Evolutionary conservation across 2,797 vertebrate species (phyloP).

Genomic region (Esox lucius): DNA sequence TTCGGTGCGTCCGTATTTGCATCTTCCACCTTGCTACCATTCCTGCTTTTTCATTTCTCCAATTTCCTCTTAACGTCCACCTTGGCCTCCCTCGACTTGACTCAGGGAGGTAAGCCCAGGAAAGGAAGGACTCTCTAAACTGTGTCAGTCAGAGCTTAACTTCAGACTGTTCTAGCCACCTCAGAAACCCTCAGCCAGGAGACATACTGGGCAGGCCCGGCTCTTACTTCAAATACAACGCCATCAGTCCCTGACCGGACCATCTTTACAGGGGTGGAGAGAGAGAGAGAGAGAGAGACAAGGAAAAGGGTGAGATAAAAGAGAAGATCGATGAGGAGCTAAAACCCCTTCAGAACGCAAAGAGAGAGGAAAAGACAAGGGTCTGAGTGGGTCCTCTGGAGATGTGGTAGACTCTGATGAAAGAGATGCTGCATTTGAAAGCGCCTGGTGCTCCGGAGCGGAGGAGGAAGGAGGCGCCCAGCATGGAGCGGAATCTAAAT

Average conservation of each 20-base stretch:
- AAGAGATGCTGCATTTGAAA: conserved; percentile 57
- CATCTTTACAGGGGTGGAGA: conserved; percentile 41
- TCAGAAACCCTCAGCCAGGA: conserved; percentile 43
- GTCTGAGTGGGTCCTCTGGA: conserved; percentile 50
- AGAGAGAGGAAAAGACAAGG: conserved; percentile 33
- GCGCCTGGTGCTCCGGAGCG: conserved; percentile 40
- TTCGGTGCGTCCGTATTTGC: not conserved
- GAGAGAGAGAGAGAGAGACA: conserved; percentile 39
- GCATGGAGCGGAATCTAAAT: conserved; percentile 61
- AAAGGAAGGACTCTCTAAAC: conserved; percentile 27
- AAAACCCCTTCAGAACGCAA: conserved; percentile 52
- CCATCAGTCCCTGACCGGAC: conserved; percentile 41
- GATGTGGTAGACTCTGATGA: conserved; percentile 59
- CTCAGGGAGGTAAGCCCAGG: conserved; percentile 17
- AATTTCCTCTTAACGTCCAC: conserved; percentile 18
- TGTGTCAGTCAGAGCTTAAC: conserved; percentile 40
- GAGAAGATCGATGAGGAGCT: conserved; percentile 63
- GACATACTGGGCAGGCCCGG: conserved; percentile 31
- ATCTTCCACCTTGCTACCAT: conserved; percentile 18
- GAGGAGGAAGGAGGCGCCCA: conserved; percentile 32
- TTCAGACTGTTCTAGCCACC: conserved; percentile 32
- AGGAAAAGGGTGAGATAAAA: conserved; percentile 37
- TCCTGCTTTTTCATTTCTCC: conserved; percentile 17
- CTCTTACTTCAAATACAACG: conserved; percentile 51
- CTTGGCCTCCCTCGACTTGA: conserved; percentile 14